Evolutionary conservation across 2,888 invertebrate genomes (phyloP).

Genomic region (Rhopalosiphum nymphaeae): DNA sequence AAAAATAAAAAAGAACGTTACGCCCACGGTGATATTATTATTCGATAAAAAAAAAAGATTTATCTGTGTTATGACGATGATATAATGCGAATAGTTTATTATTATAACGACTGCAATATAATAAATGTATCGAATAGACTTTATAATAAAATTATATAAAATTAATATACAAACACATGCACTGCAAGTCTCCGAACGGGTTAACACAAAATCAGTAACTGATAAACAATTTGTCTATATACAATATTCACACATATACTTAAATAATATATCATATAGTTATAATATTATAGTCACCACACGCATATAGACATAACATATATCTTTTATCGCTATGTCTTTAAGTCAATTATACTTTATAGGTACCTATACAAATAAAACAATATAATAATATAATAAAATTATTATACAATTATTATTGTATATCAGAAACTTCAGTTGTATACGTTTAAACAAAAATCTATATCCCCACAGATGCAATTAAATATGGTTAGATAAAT

Average conservation of each 20-base stretch:
- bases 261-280: neutral
- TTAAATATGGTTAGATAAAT: neutral
- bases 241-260: neutral
- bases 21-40: neutral
- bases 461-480: neutral
- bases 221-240: neutral
- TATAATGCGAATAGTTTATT: neutral
- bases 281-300: neutral
- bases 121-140: neutral
- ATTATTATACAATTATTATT: neutral
- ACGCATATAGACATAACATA: neutral
- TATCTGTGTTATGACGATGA: neutral
- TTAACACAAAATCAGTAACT: neutral
- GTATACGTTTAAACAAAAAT: neutral
- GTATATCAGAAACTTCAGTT: neutral
- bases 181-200: neutral
- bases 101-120: neutral
- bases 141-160: neutral
- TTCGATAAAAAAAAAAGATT: neutral
- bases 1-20: neutral
- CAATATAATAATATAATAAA: neutral
- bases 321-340: neutral
- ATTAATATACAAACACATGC: neutral
- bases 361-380: neutral
- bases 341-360: neutral